Base-by-base conservation (phyloP, 1,140 invertebrate species). In the Latrodectus geometricus region DNA sequence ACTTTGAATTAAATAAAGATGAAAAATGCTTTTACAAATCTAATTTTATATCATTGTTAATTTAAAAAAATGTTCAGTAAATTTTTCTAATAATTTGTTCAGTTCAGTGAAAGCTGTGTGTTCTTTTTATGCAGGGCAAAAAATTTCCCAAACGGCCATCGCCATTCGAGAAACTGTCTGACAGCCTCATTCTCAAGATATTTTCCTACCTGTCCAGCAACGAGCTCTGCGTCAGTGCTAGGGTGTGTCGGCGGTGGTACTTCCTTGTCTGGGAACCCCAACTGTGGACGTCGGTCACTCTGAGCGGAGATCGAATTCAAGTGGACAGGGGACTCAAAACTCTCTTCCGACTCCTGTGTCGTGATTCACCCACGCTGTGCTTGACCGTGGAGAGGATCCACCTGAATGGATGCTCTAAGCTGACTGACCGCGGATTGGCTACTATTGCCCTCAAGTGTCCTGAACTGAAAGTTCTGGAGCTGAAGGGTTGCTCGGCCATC, bases 191-290 rank as follows among this genome's bases (percentile, higher is more conserved):
- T 49, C 89, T 93, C 76, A 91, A 91, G 74, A 94, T 97, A 74
- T 95, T 96, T 86, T 93, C 93, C 54, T 94, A 94, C 92, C 91
- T 96, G n/a, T 92, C 94, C 88, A 95, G 95, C 70, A 94, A 94
- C 82, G 95, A 97, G 86, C 90, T 97, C 54, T 96, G 95, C 89
- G 93, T 93, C 21, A 93, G 95, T 90, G 94, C 96, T 0, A 93
- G 95, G 14, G 96, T 97, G 0, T 97, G 96, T 89, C 91, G 95
- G 48, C 89, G 92, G 61, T 97, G 97, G 92, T 95, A 96, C 90
- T 92, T 94, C 69, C 93, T 97, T 23, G 95, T 95, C 17, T 97
- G 96, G 96, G 94, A 95, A 15, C 95, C 95, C 8, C 91, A 92
- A 3, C 91, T 97, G 1, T 97, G 96, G 96, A 93, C 94, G 80